Conservation (phyloP, 2,797 vertebrate genomes). For the Gila robusta region DNA sequence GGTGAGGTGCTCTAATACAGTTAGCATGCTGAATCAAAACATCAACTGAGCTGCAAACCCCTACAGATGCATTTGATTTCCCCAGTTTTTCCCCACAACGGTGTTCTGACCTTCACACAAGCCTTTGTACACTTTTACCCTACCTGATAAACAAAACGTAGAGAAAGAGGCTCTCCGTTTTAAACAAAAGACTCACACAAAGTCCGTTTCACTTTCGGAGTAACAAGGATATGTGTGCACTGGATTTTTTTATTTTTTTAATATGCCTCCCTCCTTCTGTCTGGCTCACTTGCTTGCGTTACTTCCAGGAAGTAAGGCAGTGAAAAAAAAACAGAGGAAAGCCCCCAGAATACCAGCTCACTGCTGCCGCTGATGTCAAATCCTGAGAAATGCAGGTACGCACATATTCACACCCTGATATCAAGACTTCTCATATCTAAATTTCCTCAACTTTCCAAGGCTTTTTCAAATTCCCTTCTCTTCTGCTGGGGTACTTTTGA, state of each 20-base stretch:
- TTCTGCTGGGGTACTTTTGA: constrained; percentile 51
- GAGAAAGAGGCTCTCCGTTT: constrained; percentile 22
- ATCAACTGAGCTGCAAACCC: constrained; percentile 23
- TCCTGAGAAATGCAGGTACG: constrained; percentile 37
- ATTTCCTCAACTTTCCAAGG: constrained; percentile 35
- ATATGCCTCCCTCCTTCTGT: constrained; percentile 33
- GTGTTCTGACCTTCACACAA: constrained; percentile 28
- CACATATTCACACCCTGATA: not conserved
- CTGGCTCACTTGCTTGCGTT: constrained; percentile 56
- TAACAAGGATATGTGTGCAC: constrained; percentile 37
- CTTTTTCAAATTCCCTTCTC: constrained; percentile 36
- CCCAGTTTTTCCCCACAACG: constrained; percentile 46
- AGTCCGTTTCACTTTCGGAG: constrained; percentile 71
- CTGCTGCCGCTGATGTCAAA: constrained; percentile 59
- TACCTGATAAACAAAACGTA: constrained; percentile 47
- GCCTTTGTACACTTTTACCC: not conserved
- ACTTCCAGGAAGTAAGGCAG: constrained; percentile 80
- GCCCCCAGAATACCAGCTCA: constrained; percentile 82
- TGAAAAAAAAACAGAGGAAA: constrained; percentile 74
- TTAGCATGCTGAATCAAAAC: constrained; percentile 54
- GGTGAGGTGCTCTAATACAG: constrained; percentile 32
- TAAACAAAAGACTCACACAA: constrained; percentile 22
- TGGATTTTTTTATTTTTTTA: constrained; percentile 41
- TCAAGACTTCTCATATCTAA: not conserved
- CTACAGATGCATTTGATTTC: constrained; percentile 33